Conservation (phyloP, 2,797 vertebrate species). For the Mormyrus proboscirostris region DNA sequence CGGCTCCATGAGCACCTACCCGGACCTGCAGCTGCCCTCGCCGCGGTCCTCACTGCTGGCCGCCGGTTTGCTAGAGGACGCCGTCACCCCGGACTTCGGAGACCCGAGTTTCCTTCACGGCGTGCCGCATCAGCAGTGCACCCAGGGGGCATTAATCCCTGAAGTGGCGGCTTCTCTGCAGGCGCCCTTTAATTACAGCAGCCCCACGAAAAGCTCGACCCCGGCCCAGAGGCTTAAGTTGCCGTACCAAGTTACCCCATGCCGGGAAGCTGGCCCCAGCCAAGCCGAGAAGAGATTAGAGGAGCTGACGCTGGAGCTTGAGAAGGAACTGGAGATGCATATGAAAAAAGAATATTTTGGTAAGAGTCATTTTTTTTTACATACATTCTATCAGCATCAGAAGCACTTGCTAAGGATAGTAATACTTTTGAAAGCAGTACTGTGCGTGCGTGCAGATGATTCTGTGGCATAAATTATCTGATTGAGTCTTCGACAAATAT, state of each 20-base stretch:
- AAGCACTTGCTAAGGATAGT: not conserved
- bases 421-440: not conserved
- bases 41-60: slow-evolving; percentile 75
- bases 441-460: not conserved
- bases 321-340: slow-evolving; percentile 92
- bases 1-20: slow-evolving; percentile 83
- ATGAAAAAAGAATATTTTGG: slow-evolving; percentile 96
- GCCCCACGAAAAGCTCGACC: slow-evolving; percentile 56
- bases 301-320: slow-evolving; percentile 87
- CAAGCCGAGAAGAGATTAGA: slow-evolving; percentile 87
- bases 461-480: not conserved
- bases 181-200: slow-evolving; percentile 59
- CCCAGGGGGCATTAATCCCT: slow-evolving; percentile 30
- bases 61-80: slow-evolving; percentile 62
- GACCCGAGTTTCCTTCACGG: slow-evolving; percentile 63
- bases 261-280: slow-evolving; percentile 80
- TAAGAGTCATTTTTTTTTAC: slow-evolving; percentile 53
- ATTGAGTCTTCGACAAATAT: not conserved
- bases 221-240: slow-evolving; percentile 71
- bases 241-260: slow-evolving; percentile 80
- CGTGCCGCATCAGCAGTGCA: slow-evolving; percentile 42
- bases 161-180: slow-evolving; percentile 50
- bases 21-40: slow-evolving; percentile 76
- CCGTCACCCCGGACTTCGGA: slow-evolving; percentile 61
- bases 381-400: not conserved